Evolutionary conservation across 1,140 invertebrate genomes (phyloP).

Genomic region (Drosophila melanica): DNA sequence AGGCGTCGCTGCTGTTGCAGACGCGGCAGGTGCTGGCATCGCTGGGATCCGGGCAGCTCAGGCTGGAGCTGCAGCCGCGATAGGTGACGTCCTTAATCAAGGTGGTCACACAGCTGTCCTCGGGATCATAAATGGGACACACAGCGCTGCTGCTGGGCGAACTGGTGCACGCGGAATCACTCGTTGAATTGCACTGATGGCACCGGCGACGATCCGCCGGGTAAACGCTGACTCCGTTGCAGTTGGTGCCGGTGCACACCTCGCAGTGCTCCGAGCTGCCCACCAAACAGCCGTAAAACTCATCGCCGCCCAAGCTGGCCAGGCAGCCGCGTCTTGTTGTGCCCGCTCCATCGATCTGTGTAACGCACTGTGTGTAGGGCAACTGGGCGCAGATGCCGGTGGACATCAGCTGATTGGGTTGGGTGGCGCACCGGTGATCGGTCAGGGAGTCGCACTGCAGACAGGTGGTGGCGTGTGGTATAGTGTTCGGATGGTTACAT

Average conservation of each 20-base stretch:
- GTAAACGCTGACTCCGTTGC: conserved; percentile 67
- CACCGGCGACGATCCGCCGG: conserved; percentile 56
- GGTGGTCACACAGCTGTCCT: conserved; percentile 68
- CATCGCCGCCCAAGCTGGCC: conserved; percentile 30
- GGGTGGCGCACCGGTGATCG: conserved; percentile 67
- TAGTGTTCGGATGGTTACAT: conserved; percentile 48
- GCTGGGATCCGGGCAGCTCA: conserved; percentile 58
- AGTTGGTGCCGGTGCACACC: conserved; percentile 57
- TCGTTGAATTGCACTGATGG: conserved; percentile 65
- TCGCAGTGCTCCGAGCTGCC: conserved; percentile 52
- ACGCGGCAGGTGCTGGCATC: conserved; percentile 61
- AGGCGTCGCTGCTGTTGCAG: conserved; percentile 48
- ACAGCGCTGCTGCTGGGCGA: conserved; percentile 54
- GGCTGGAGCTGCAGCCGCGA: conserved; percentile 64
- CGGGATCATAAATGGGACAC: conserved; percentile 61
- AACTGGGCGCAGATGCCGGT: conserved; percentile 45
- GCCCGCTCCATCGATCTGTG: conserved; percentile 54
- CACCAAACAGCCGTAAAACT: conserved; percentile 62
- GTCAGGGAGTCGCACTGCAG: conserved; percentile 52
- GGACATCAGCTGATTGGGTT: conserved; percentile 63
- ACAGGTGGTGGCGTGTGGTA: conserved; percentile 56
- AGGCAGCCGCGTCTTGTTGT: conserved; percentile 65
- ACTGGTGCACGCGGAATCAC: conserved; percentile 32
- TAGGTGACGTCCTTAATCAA: conserved; percentile 52
- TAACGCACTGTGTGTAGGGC: conserved; percentile 72